Conservation (phyloP, 2,113 vertebrate genomes). For the Eurystomus gularis region DNA sequence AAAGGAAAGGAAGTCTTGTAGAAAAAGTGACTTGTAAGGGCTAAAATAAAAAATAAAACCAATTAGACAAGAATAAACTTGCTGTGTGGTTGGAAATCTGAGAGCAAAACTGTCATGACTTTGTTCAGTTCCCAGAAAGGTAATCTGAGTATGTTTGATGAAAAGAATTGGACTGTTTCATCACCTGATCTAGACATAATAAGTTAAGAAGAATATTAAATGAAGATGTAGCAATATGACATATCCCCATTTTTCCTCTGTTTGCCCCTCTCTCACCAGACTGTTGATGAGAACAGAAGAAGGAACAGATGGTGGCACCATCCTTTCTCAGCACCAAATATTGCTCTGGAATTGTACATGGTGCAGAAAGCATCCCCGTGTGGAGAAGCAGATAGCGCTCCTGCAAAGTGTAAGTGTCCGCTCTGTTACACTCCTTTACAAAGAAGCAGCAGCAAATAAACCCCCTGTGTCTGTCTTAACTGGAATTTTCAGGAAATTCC, state of each 20-base stretch:
- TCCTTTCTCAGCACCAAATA: neutral
- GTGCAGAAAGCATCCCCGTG: neutral
- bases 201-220: neutral
- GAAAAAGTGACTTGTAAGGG: neutral
- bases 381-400: neutral
- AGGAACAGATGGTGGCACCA: neutral
- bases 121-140: neutral
- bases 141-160: neutral
- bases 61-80: neutral
- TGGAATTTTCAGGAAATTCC: neutral
- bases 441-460: neutral
- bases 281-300: neutral
- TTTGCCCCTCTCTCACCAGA: neutral
- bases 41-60: neutral
- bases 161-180: neutral
- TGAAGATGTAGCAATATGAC: neutral
- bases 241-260: neutral
- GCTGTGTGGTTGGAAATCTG: neutral
- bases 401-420: slow-evolving; percentile 8
- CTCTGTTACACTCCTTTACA: neutral
- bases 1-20: neutral
- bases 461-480: neutral
- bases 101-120: neutral
- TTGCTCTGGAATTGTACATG: neutral
- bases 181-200: neutral